Conservation (phyloP, 1,140 invertebrate genomes). For the Heliconius hermathena region DNA sequence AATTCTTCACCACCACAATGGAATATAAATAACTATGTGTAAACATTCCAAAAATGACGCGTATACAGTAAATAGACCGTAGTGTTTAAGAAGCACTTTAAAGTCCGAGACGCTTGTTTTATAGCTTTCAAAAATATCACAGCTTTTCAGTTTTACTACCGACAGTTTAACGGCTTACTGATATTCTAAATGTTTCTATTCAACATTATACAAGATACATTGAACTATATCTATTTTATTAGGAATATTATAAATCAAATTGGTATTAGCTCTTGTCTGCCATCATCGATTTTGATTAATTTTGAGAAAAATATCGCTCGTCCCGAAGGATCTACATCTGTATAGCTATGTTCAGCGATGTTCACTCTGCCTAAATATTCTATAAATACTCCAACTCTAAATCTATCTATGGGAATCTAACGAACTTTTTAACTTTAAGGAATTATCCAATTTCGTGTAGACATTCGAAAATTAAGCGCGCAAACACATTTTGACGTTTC, state of each 20-base stretch:
- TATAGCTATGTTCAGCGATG: too few relatives aligned
- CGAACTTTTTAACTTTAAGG: too few relatives aligned
- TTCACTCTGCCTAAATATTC: too few relatives aligned
- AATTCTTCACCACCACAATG: constrained; percentile 30
- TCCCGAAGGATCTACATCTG: too few relatives aligned
- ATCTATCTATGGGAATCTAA: too few relatives aligned
- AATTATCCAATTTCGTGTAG: too few relatives aligned
- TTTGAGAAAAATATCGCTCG: too few relatives aligned
- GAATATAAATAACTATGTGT: constrained; percentile 40
- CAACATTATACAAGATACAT: constrained; percentile 21
- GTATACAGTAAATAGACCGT: constrained; percentile 47
- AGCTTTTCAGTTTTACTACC: constrained; percentile 53
- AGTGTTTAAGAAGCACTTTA: constrained; percentile 54
- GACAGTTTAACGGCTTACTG: constrained; percentile 48
- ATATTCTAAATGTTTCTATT: constrained; percentile 51
- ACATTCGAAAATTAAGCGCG: too few relatives aligned
- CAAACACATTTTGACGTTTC: too few relatives aligned
- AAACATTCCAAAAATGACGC: constrained; percentile 43
- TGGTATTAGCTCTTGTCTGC: not conserved
- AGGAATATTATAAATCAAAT: not conserved
- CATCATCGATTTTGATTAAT: too few relatives aligned
- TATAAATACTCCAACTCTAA: too few relatives aligned
- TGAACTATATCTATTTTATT: not conserved
- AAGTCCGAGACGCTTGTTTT: constrained; percentile 53
- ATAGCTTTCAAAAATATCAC: constrained; percentile 60